Base-by-base conservation (phyloP, 2,888 invertebrate species). In the Elmis aenea region DNA sequence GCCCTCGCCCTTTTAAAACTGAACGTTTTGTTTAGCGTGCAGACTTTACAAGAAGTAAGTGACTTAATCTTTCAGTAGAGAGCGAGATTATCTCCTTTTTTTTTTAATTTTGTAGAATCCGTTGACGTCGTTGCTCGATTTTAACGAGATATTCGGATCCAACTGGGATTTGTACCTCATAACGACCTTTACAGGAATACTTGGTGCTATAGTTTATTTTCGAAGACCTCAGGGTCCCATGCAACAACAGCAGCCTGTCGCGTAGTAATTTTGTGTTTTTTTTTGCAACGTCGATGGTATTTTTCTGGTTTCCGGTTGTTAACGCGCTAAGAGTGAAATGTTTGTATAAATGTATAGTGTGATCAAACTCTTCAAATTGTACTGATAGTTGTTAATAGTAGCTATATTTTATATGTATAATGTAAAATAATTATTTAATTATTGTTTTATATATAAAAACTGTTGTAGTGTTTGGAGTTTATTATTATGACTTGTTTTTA, bases 131-230 rank as follows among this genome's bases (percentile, higher is more conserved):
- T 62, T 85, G 5, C 74, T 83, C 55, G 74, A 82, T 46, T 71
- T 85, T 57, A 83, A 85, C 53, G 79, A 82, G 35, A 68, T 79
- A 28, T 72, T 91, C 31, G 79, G 86, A 9, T 83, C 87, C 20
- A 90, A 94, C 68, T 96, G 96, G 96, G 96, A 96, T 71, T 73
- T 95, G 32, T 94, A 91, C 70, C 74, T 93, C 54, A 88, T 95
- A 54, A 86, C 89, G 12, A 70, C 81, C 26, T 71, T 95, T 14
- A 81, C 88, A 3, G 81, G 87, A 8, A 70, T 91, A n/a, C 72
- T 96, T 27, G 91, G 87, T 14, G 72, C 85, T 8, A 78, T 93
- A 29, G 77, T 92, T 50, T 89, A 89, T 66, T 79, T 86, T 54
- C 73, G 90, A 37, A 74, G 89, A 52, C 83, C 80, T 3, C 71